phyloP scores from a whole-genome alignment of 1,140 invertebrate species.

The Hylaeus anthracinus region DNA sequence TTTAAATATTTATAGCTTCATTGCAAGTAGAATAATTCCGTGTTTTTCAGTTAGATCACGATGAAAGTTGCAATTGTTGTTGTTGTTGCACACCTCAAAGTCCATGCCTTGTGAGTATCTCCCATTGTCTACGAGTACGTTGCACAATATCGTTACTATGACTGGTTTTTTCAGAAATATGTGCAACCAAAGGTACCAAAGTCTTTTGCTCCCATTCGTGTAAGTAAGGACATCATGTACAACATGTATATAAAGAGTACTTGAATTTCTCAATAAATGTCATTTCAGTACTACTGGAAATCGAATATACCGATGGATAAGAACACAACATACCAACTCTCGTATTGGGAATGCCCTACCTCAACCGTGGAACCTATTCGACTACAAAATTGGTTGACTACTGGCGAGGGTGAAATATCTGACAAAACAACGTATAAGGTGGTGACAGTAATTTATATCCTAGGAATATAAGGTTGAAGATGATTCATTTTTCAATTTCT shows the following conservation, averaged over 20 bases:
- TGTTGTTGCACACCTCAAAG: conserved; percentile 68
- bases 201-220: conserved; percentile 78
- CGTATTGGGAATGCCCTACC: conserved; percentile 80
- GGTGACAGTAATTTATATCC: background rate
- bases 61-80: conserved; percentile 71
- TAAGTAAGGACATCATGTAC: conserved; percentile 58
- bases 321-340: conserved; percentile 83
- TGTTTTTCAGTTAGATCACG: conserved; percentile 68
- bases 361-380: conserved; percentile 53
- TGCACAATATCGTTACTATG: background rate
- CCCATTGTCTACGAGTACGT: background rate
- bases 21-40: background rate
- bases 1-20: too few relatives aligned
- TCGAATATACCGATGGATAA: conserved; percentile 81
- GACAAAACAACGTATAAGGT: conserved; percentile 75
- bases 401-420: conserved; percentile 61
- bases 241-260: background rate
- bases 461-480: too few relatives aligned
- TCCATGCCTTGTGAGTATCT: conserved; percentile 63
- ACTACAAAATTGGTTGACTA: conserved; percentile 61
- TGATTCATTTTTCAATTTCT: too few relatives aligned
- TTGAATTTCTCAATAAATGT: background rate
- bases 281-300: conserved; percentile 77
- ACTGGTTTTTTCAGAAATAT: conserved; percentile 75
- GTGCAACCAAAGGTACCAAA: conserved; percentile 82